Evolutionary conservation across 1,140 invertebrate species (phyloP).

Genomic region (Eciton burchellii): DNA sequence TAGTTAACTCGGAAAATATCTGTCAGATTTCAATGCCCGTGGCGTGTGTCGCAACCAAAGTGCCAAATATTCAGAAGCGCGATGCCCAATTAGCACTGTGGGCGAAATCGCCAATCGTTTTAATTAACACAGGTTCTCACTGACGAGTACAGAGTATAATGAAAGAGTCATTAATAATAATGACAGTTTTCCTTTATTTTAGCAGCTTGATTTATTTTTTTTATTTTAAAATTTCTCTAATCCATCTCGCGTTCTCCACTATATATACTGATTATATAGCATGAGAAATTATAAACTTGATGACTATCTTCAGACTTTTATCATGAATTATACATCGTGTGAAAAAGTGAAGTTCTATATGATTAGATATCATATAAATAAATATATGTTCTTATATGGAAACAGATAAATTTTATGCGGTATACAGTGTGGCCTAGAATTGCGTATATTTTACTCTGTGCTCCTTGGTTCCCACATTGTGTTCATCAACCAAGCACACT

Average conservation of each 20-base stretch:
- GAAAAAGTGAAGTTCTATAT: no score
- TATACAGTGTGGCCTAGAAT: neutral
- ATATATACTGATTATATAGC: no score
- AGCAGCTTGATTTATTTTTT: no score
- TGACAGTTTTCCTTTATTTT: neutral
- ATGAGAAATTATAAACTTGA: no score
- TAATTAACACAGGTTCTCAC: slow-evolving; percentile 40
- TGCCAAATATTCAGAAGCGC: slow-evolving; percentile 4
- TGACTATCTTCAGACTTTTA: no score
- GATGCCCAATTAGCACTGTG: neutral
- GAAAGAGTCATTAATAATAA: neutral
- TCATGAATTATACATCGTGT: no score
- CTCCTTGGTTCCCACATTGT: slow-evolving; percentile 47
- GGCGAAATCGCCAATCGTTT: neutral
- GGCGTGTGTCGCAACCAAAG: neutral
- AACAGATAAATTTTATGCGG: neutral
- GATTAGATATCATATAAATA: no score
- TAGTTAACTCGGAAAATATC: slow-evolving; percentile 45
- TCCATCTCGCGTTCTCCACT: no score
- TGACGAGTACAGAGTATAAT: slow-evolving; percentile 7
- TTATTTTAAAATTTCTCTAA: no score
- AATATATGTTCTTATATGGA: no score
- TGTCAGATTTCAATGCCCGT: neutral
- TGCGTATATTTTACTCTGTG: neutral
- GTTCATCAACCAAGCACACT: slow-evolving; percentile 57